Base-by-base conservation (phyloP, 2,797 vertebrate genomes). In the Sebastes oblongus region DNA sequence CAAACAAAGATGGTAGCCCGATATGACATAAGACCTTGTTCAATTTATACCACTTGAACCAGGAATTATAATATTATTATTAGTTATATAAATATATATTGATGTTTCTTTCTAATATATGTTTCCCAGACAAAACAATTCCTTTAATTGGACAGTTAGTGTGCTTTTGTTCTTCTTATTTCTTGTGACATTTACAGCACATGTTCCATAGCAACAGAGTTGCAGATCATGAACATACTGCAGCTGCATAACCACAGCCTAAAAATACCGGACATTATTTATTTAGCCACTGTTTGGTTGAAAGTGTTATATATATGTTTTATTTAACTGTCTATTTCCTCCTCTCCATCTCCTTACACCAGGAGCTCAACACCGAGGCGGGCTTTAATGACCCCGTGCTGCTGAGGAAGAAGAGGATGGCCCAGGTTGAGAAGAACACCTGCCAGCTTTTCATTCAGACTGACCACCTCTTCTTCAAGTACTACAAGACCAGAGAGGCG, bases 401-500 rank as follows among this genome's bases (percentile, higher is more conserved):
- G 81, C 91, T 97, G 88, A 97, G 98, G 88, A 98, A 92, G 91
- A 98, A 94, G 84, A 97, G 98, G 91, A 98, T 98, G 86, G 94
- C 97, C 14, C 96, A 97, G 93, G 96, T 95, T 58, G 98, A 98
- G 92, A 99, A 96, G 86, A 99, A 99, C 90, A 99, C 98, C 0
- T 99, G 98, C 78, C 98, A 99, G 92, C 97, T 99, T 8, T 99
- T 98, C 85, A 99, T 99, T 88, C 98, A 99, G 94, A 99, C 98
- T 0, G 98, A 99, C 92, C 98, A 99, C 86, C 96, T 99, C 27
- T 99, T 99, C 91, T 99, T 64, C 90, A 97, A 97, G 74, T 97
- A 97, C 86, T 99, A 99, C 62, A 98, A 97, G 92, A 97, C 96
- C 78, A 96, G 98, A 86, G 98, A 99, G 93, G 98, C 98, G 30